Evolutionary conservation across 2,888 invertebrate species (phyloP), one percentile per base, ranked within the genome.

Genomic region (Xanthorhoe designata): DNA sequence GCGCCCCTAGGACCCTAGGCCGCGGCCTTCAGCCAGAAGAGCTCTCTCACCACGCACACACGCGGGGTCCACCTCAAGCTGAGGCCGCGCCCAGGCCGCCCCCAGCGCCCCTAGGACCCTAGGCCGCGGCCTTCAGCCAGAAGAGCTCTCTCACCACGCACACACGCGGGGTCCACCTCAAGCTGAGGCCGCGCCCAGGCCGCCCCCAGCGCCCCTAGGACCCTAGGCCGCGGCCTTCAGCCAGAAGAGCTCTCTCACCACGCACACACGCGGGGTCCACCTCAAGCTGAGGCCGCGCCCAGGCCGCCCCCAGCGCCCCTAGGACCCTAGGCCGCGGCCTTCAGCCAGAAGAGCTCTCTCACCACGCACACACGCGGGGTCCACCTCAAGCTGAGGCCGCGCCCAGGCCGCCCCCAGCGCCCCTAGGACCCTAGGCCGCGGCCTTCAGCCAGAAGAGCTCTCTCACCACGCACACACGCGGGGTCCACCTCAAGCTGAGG

Each of bases 11-110:
- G n/a, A 7, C 7, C 10, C 24, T 24, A 24, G 24, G 24, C 24
- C 2, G 75, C 77, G 3, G 73, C 71, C 42, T 80, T 78, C 66
- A 73, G 75, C 5, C 79, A 80, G 67, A 73, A 74, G 58, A 72
- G 70, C 9, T 73, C 79, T 0, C 62, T 78, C 61, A 69, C 69
- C 15, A 68, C 72, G 2, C 79, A 79, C 61, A 64, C 75, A 0
- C 67, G 75, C 24, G 64, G 59, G 2, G 64, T 64, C 24, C 64
- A 64, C 13, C 54, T 64, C 35, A 64, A 64, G 53, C 47, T 64
- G 47, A 64, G 49, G 9, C 58, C 64, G 13, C 35, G 64, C 0
- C 63, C 63, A 2, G 58, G 58, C 4, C 15, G 45, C 10, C n/a
- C 5, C 6, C 4, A 13, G 6, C 10, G 15, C 1, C 45, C n/a